A percentile compares a stretch with the other conserved stretches of the same genome.
phyloP scores from a whole-genome alignment of 2,797 vertebrate species.

The Poecilia gillii region DNA sequence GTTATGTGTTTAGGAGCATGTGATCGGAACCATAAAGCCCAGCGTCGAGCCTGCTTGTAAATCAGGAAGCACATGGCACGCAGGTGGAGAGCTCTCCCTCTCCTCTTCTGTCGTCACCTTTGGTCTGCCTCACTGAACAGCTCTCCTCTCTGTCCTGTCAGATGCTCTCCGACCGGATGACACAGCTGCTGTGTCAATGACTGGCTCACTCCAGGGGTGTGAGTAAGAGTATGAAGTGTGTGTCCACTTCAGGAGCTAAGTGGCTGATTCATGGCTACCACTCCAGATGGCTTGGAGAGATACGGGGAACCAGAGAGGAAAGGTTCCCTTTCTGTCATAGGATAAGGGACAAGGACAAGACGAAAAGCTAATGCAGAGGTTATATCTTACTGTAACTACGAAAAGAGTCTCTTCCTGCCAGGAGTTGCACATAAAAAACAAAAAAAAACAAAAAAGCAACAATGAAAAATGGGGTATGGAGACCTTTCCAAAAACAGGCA shows the following conservation, averaged over 20 bases:
- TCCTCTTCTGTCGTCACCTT: conserved; percentile 21
- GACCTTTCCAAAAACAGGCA: conserved; percentile 51
- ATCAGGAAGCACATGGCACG: conserved; percentile 72
- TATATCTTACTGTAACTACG: conserved; percentile 12
- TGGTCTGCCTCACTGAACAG: conserved; percentile 28
- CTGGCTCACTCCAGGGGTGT: conserved; percentile 31
- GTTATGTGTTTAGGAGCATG: conserved; percentile 62
- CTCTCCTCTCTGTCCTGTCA: conserved; percentile 23
- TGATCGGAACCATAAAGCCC: conserved; percentile 53
- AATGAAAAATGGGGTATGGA: conserved; percentile 33
- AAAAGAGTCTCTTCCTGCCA: conserved; percentile 17
- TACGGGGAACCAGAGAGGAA: conserved; percentile 42
- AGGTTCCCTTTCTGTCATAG: conserved; percentile 19
- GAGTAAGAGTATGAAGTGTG: conserved; percentile 69
- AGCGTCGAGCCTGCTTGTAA: conserved; percentile 61
- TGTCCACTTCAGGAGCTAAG: conserved; percentile 79
- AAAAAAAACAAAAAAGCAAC: conserved; percentile 25
- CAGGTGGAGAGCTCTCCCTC: conserved; percentile 62
- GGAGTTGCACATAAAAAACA: conserved; percentile 35
- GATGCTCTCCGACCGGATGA: conserved; percentile 45
- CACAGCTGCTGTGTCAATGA: conserved; percentile 54
- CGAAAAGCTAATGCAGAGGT: conserved; percentile 21
- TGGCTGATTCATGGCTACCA: conserved; percentile 68
- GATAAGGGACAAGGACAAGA: conserved; percentile 16
- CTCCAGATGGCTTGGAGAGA: conserved; percentile 70